These are phyloP conservation scores for human (Homo sapiens) DNA, from an alignment of 2,113 vertebrate genomes.

Conservation along the genomic window DNA sequence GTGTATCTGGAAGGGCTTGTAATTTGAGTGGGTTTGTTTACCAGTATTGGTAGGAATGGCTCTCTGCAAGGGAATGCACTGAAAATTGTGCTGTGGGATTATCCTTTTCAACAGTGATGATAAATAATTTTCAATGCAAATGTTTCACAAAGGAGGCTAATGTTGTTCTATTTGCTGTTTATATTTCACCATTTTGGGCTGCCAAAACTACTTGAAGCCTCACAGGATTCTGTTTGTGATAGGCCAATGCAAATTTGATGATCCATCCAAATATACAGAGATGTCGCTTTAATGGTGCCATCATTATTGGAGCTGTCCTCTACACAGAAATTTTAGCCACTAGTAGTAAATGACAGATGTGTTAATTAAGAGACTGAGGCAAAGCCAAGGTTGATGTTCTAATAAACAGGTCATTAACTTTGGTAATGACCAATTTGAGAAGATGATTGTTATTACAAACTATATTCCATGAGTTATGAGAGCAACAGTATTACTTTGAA, in stretches of 20 bases:
- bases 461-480: constrained; percentile 80
- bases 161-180: constrained; percentile 45
- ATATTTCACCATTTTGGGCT: constrained; percentile 48
- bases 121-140: constrained; percentile 63
- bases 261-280: constrained; percentile 65
- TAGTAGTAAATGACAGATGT: constrained; percentile 85
- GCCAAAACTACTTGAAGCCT: constrained; percentile 56
- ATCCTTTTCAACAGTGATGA: constrained; percentile 20
- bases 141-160: constrained; percentile 46
- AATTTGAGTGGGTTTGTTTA: background rate
- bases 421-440: constrained; percentile 87
- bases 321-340: constrained; percentile 75
- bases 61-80: background rate
- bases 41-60: background rate
- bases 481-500: constrained; percentile 77
- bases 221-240: constrained; percentile 25
- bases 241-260: constrained; percentile 43
- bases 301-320: constrained; percentile 68
- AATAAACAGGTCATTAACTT: constrained; percentile 90
- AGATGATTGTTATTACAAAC: constrained; percentile 86
- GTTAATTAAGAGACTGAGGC: constrained; percentile 86
- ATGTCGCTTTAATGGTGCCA: constrained; percentile 71
- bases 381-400: constrained; percentile 89
- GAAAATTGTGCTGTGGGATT: constrained; percentile 19
- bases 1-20: background rate